phyloP scores from a whole-genome alignment of 2,113 vertebrate species.

The Clupea harengus region DNA sequence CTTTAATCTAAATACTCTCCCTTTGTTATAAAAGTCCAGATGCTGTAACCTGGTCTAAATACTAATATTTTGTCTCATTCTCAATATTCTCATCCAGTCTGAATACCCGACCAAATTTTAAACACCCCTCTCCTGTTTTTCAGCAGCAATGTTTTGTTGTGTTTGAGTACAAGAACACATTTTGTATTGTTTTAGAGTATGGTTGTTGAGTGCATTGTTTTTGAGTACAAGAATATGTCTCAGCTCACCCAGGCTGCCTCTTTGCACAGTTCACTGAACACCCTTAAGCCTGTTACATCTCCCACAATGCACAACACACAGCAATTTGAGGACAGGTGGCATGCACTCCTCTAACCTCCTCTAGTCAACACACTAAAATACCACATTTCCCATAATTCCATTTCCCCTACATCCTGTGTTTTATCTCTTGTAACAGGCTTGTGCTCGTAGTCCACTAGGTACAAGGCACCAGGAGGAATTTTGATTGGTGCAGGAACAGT shows the following conservation, averaged over 20 bases:
- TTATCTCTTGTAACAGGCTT: not conserved
- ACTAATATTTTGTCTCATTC: no score
- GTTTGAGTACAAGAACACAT: not conserved
- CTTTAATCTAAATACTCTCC: no score
- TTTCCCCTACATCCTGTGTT: not conserved
- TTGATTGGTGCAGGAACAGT: not conserved
- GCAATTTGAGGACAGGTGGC: not conserved
- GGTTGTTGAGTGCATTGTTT: not conserved
- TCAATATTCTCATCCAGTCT: no score
- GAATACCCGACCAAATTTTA: no score
- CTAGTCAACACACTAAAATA: not conserved
- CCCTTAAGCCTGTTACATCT: not conserved
- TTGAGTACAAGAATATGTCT: not conserved
- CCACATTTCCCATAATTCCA: not conserved
- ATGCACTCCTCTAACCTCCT: not conserved
- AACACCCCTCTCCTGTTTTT: no score
- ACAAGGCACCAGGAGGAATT: not conserved
- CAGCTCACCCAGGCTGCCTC: not conserved
- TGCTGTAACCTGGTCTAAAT: no score
- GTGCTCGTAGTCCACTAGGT: not conserved
- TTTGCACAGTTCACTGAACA: not conserved
- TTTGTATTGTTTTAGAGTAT: not conserved
- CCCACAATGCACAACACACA: not conserved
- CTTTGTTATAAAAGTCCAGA: no score
- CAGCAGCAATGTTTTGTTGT: no score